These are phyloP conservation scores for Falco rusticolus DNA, from an alignment of 2,797 vertebrate species.

Conservation along the genomic window DNA sequence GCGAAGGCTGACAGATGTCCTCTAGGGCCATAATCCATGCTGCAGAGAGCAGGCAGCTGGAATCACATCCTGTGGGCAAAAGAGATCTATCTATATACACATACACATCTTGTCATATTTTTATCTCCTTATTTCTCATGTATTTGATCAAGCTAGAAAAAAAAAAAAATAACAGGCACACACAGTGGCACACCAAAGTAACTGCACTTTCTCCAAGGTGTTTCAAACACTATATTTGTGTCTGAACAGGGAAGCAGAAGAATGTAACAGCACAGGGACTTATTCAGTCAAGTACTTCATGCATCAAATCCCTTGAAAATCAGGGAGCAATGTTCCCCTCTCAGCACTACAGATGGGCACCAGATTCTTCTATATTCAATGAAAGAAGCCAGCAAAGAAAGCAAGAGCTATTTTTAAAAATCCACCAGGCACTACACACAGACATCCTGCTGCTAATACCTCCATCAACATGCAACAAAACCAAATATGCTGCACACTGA, in stretches of 20 bases:
- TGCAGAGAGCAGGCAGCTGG: background rate
- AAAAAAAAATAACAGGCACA: background rate
- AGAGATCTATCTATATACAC: background rate
- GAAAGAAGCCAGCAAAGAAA: background rate
- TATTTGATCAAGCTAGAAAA: background rate
- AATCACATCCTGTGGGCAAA: background rate
- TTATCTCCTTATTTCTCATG: background rate
- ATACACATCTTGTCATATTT: background rate
- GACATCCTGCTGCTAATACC: background rate
- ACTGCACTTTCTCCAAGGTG: background rate
- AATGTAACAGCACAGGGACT: background rate
- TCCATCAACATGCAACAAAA: background rate
- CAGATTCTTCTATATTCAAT: background rate
- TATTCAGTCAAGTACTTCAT: background rate
- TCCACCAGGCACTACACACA: background rate
- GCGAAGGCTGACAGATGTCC: background rate
- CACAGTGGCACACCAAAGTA: background rate
- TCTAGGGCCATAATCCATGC: background rate
- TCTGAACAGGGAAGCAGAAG: background rate
- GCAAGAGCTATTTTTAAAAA: background rate
- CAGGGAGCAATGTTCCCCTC: background rate
- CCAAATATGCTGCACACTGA: background rate
- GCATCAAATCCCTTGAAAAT: background rate
- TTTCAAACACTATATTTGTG: background rate
- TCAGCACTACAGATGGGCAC: background rate